Conservation (phyloP, 1,140 invertebrate genomes). For the Patella vulgata region DNA sequence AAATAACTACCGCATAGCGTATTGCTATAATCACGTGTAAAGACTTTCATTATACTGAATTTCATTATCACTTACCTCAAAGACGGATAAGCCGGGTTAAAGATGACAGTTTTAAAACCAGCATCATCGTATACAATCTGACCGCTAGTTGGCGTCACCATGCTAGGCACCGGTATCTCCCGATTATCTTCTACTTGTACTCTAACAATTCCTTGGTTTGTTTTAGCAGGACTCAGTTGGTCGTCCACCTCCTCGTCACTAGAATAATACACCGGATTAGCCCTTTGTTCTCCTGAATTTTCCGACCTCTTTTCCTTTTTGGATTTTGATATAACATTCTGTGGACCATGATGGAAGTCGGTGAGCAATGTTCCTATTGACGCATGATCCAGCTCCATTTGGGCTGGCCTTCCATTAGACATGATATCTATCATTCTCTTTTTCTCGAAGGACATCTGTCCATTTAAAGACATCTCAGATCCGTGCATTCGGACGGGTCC, state of each 20-base stretch:
- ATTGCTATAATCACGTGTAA: no score
- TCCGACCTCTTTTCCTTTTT: not conserved
- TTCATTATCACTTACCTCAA: no score
- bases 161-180: constrained; percentile 7
- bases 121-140: constrained; percentile 11
- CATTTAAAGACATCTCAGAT: not conserved
- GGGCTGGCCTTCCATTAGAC: not conserved
- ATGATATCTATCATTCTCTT: not conserved
- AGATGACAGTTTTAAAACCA: constrained; percentile 13
- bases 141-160: constrained; percentile 1
- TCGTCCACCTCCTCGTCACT: constrained; percentile 22
- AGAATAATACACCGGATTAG: constrained; percentile 26
- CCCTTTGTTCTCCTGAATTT: not conserved
- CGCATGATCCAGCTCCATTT: not conserved
- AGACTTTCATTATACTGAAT: no score
- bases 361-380: not conserved
- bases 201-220: not conserved
- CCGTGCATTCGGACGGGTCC: constrained; percentile 1
- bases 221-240: not conserved
- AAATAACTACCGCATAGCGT: no score
- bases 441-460: not conserved
- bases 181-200: not conserved
- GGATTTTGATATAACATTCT: not conserved
- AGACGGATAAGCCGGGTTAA: not conserved
- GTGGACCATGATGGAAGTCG: not conserved